Base-by-base conservation (phyloP, 2,113 vertebrate species). In the Amphilophus citrinellus region DNA sequence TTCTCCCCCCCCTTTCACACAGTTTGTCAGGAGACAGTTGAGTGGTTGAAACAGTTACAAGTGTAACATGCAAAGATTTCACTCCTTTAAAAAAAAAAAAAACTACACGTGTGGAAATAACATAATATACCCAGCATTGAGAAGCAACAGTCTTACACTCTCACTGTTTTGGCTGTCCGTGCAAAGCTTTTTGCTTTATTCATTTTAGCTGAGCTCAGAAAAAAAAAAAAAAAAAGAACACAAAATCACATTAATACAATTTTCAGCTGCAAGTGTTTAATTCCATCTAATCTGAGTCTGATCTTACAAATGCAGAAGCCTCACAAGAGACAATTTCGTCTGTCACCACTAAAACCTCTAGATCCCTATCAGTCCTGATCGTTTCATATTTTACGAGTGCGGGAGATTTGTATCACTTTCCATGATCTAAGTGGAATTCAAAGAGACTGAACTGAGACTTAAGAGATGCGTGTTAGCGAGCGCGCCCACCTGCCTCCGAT, bases 391-490 rank as follows among this genome's bases (percentile, higher is more conserved):
- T 73, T 85, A 87, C 80, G 76, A 92, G 91, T 90, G 91, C 59
- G 76, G 71, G 27, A 91, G 93, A 95, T 95, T 84, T 85, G 85
- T 93, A 95, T 96, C 88, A 77, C 88, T 89, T 94, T 88, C 93
- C 81, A 81, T 93, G 73, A 95, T 95, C 90, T 94, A 77, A 84
- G 89, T 85, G 63, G 88, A 85, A 92, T 91, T 94, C 90, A 91
- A 93, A 94, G 87, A 87, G 79, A 82, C 82, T 63, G 87, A 92
- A 92, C 84, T 86, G 89, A 94, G 88, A 92, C 84, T 66, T 88
- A 62, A 79, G 84, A 89, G 88, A 88, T 84, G 84, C 77, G 50
- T 90, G 90, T 84, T 84, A 77, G 91, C 32, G 62, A 88, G 85
- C 68, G 85, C 75, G 61, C 87, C 86, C 89, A 93, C 90, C 92